phyloP scores from a whole-genome alignment of 2,888 invertebrate genomes.

The Halictus ligatus region DNA sequence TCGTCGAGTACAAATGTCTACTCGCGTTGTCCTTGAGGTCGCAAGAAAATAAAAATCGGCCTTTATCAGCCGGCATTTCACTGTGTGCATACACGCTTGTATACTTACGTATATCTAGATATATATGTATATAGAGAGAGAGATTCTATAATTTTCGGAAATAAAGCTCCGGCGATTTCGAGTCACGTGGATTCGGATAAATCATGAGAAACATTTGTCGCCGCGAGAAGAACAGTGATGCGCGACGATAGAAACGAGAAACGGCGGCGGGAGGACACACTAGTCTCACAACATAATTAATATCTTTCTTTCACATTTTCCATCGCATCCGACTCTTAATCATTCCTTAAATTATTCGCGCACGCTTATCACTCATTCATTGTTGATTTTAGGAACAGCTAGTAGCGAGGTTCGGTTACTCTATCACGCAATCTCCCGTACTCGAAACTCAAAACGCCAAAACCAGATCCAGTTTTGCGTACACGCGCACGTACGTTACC shows the following conservation, averaged over 20 bases:
- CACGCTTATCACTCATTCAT: conserved; percentile 83
- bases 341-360: conserved; percentile 78
- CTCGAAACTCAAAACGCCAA: conserved; percentile 78
- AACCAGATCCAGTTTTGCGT: conserved; percentile 72
- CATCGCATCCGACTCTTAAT: conserved; percentile 65
- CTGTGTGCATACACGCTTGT: not conserved
- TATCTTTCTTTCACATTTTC: conserved; percentile 34
- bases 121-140: too few relatives aligned
- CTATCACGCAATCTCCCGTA: conserved; percentile 83
- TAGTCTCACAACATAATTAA: conserved; percentile 58
- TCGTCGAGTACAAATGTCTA: conserved; percentile 39
- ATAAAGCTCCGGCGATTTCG: not conserved
- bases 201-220: not conserved
- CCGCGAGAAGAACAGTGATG: not conserved
- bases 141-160: not conserved
- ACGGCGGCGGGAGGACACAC: conserved; percentile 51
- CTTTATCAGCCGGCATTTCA: not conserved
- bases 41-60: not conserved
- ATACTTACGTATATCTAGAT: too few relatives aligned
- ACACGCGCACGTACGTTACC: conserved; percentile 81
- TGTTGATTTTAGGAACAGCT: conserved; percentile 84
- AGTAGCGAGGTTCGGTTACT: conserved; percentile 84
- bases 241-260: conserved; percentile 50
- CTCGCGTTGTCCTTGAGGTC: not conserved
- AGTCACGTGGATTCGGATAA: not conserved